A percentile compares a stretch with the other conserved stretches of the same genome.
Evolutionary conservation across 2,113 vertebrate genomes (phyloP).

Genomic region (Cyprinus carpio): DNA sequence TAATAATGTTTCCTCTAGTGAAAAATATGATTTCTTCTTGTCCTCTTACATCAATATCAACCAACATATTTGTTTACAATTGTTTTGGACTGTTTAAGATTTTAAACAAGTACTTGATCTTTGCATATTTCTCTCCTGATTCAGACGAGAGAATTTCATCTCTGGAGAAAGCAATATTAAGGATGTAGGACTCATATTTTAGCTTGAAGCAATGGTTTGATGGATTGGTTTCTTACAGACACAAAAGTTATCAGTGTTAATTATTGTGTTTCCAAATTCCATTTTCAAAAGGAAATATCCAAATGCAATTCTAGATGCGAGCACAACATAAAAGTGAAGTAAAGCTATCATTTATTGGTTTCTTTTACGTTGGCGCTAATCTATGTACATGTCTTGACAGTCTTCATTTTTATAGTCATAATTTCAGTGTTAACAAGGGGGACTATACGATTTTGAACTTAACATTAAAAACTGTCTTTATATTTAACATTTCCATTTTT

Average conservation of each 20-base stretch:
- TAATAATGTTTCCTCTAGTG: background rate
- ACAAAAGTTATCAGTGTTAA: background rate
- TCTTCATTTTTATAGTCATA: background rate
- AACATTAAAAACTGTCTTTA: background rate
- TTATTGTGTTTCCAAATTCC: conserved; percentile 25
- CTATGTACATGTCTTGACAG: conserved; percentile 12
- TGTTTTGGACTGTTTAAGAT: background rate
- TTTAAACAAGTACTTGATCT: background rate
- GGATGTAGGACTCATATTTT: background rate
- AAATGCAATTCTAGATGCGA: background rate
- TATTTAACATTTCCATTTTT: background rate
- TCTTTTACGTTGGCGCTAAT: conserved; percentile 10
- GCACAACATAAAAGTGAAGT: background rate
- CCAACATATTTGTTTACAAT: background rate
- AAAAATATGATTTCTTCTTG: background rate
- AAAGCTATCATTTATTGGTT: background rate
- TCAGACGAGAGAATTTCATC: background rate
- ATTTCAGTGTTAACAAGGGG: background rate
- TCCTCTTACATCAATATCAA: background rate
- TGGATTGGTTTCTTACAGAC: too few relatives aligned
- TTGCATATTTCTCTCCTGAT: background rate
- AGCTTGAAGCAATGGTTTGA: background rate
- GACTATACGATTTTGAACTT: background rate
- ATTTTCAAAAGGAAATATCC: conserved; percentile 37
- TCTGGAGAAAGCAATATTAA: background rate